phyloP scores from a whole-genome alignment of 2,797 vertebrate species.

The Hyperoplus immaculatus region DNA sequence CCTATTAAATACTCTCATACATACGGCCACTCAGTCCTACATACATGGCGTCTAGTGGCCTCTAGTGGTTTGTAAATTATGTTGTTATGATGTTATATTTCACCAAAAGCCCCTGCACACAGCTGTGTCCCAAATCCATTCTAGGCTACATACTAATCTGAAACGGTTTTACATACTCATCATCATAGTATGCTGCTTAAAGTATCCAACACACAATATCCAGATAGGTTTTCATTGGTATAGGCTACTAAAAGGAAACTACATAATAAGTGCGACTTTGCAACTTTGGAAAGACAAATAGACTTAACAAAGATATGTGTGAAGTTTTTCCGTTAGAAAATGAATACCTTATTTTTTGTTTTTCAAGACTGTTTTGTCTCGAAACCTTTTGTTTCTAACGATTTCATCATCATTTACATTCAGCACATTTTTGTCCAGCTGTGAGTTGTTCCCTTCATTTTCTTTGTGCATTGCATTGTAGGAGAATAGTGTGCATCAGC shows the following conservation, averaged over 20 bases:
- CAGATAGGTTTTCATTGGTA: neutral
- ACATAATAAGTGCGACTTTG: neutral
- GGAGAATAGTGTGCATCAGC: neutral
- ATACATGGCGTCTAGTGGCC: constrained; percentile 76
- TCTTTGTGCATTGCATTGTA: constrained; percentile 7
- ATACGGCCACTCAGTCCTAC: constrained; percentile 10
- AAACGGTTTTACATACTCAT: neutral
- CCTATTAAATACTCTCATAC: neutral
- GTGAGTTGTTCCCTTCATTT: neutral
- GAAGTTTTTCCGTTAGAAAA: neutral
- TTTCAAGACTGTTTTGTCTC: neutral
- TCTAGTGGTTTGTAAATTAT: constrained; percentile 71
- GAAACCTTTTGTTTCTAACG: too few species aligned
- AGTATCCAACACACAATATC: neutral
- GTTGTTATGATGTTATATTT: constrained; percentile 29
- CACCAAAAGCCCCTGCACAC: neutral
- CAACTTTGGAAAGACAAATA: neutral
- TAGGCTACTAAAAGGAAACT: neutral
- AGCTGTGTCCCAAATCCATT: neutral
- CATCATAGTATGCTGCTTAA: neutral
- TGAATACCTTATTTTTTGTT: neutral
- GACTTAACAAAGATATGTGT: neutral
- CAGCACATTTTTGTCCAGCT: too few species aligned
- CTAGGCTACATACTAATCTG: neutral
- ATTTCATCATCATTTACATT: constrained; percentile 6